Conservation (phyloP, 1,140 invertebrate species). For the Homarus americanus region DNA sequence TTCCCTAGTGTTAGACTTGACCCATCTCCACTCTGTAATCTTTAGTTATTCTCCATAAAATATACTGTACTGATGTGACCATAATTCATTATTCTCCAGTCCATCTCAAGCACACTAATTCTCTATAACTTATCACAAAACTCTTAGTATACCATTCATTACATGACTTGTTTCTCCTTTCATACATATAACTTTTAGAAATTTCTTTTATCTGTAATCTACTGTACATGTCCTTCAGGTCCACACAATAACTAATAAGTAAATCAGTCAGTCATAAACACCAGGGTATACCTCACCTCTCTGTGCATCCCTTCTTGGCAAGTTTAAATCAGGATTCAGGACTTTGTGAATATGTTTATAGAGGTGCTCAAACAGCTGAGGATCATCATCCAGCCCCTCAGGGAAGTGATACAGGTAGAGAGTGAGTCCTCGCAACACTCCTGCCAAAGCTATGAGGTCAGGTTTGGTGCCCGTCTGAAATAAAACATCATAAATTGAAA, state of each 20-base stretch:
- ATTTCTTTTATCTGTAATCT: no score
- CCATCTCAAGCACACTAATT: no score
- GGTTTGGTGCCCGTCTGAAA: constrained; percentile 29
- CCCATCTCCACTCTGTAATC: no score
- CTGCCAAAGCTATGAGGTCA: constrained; percentile 56
- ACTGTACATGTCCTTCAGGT: background rate
- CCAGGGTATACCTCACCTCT: constrained; percentile 56
- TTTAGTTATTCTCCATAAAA: no score
- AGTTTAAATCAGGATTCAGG: constrained; percentile 67
- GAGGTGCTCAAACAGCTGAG: constrained; percentile 43
- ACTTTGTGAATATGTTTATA: constrained; percentile 64
- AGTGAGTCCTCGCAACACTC: constrained; percentile 60
- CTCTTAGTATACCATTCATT: no score
- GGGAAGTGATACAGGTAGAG: constrained; percentile 69
- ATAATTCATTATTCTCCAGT: no score
- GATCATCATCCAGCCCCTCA: constrained; percentile 63
- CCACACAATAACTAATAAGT: background rate
- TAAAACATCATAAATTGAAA: background rate
- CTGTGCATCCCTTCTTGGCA: constrained; percentile 70
- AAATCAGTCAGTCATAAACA: background rate
- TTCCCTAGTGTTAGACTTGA: no score
- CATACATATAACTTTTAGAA: no score
- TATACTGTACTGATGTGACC: no score
- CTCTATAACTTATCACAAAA: no score
- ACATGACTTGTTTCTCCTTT: no score